A percentile compares a stretch with the other conserved stretches of the same genome.
phyloP scores from a whole-genome alignment of 1,140 invertebrate species.

The Brachionus asplanchnoidis region DNA sequence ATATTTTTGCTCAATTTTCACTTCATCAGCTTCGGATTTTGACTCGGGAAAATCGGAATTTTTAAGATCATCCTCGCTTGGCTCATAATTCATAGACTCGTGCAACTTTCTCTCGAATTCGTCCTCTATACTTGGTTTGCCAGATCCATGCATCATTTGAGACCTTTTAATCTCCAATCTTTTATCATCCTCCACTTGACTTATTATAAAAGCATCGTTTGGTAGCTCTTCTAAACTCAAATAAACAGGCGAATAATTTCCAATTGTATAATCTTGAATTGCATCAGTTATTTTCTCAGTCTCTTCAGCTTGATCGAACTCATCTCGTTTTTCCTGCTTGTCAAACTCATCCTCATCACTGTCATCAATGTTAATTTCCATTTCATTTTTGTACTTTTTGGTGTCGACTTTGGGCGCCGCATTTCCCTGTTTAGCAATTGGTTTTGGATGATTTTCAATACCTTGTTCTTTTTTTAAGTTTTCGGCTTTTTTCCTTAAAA shows the following conservation, averaged over 20 bases:
- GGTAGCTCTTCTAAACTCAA: not conserved
- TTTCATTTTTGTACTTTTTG: constrained; percentile 44
- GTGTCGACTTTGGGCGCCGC: not conserved
- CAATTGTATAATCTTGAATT: not conserved
- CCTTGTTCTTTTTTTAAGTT: constrained; percentile 74
- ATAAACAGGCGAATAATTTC: constrained; percentile 5
- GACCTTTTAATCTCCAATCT: not conserved
- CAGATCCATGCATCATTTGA: not conserved
- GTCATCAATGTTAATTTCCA: constrained; percentile 47
- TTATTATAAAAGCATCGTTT: not conserved
- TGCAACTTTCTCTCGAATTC: constrained; percentile 14
- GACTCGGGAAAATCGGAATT: constrained; percentile 57
- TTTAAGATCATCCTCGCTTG: not conserved
- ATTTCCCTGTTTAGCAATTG: constrained; percentile 43
- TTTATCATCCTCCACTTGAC: constrained; percentile 9
- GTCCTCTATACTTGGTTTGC: constrained; percentile 22
- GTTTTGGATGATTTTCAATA: not conserved
- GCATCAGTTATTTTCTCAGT: not conserved
- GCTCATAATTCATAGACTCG: constrained; percentile 7
- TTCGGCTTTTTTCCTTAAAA: constrained; percentile 79
- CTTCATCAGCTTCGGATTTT: constrained; percentile 73
- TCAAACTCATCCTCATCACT: constrained; percentile 37
- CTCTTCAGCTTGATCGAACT: constrained; percentile 20
- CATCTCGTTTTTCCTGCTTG: not conserved
- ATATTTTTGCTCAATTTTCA: constrained; percentile 68